Evolutionary conservation across 2,113 vertebrate species (phyloP).

Genomic region (Shinisaurus crocodilurus): DNA sequence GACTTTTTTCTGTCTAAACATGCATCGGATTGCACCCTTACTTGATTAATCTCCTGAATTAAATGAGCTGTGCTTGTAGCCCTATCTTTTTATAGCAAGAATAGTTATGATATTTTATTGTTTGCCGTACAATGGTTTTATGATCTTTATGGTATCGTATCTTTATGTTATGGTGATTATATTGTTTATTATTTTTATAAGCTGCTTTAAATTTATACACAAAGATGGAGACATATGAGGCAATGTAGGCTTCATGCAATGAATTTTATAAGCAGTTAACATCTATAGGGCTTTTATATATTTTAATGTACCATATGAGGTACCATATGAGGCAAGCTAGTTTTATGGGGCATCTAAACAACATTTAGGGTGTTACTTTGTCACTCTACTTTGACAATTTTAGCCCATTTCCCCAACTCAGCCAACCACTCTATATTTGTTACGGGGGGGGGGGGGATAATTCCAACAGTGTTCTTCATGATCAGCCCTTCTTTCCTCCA

Average conservation of each 20-base stretch:
- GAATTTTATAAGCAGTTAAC: neutral
- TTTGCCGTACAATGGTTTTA: neutral
- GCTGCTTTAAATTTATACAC: neutral
- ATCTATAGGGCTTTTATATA: neutral
- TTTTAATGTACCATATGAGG: neutral
- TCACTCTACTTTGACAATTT: neutral
- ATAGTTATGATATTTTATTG: neutral
- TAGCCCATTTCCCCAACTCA: neutral
- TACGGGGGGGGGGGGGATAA: neutral
- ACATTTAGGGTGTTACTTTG: neutral
- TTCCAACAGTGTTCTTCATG: neutral
- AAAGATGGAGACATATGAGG: neutral
- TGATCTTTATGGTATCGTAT: neutral
- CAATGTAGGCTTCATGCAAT: neutral
- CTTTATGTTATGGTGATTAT: neutral
- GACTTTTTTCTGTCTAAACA: too few species aligned
- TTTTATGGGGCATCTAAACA: neutral
- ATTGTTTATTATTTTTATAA: neutral
- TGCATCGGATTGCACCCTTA: too few species aligned
- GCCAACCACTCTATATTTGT: neutral
- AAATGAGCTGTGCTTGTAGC: neutral
- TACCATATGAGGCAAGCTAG: neutral
- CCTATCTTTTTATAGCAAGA: neutral
- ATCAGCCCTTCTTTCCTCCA: constrained; percentile 2
- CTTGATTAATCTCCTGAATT: neutral